A percentile compares a stretch with the other conserved stretches of the same genome.
phyloP scores from a whole-genome alignment of 2,113 vertebrate species.

The Syngnathoides biaculeatus region DNA sequence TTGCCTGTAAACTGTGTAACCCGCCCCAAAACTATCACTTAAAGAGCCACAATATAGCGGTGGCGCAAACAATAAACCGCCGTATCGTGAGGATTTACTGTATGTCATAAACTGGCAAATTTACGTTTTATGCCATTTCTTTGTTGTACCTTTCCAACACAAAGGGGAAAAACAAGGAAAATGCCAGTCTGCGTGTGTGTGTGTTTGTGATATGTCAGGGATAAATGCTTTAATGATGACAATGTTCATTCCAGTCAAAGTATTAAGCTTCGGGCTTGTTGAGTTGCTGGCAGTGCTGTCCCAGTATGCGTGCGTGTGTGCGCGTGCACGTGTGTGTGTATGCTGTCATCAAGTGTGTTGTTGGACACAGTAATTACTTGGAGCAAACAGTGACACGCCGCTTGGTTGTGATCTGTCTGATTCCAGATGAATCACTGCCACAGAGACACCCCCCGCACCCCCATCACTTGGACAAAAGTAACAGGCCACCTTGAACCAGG shows the following conservation, averaged over 20 bases:
- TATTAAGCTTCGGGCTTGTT: constrained; percentile 66
- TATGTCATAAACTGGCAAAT: no score
- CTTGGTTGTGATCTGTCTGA: constrained; percentile 45
- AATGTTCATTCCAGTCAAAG: constrained; percentile 73
- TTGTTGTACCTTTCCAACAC: background rate
- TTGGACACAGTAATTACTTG: constrained; percentile 50
- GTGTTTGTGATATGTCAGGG: constrained; percentile 55
- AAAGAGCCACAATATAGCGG: no score
- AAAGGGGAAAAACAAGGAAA: background rate
- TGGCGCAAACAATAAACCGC: no score
- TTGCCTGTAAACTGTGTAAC: no score
- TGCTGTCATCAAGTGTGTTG: constrained; percentile 37
- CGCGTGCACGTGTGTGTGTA: constrained; percentile 23
- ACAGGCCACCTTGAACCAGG: background rate
- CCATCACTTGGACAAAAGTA: constrained; percentile 1
- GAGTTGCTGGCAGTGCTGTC: constrained; percentile 37
- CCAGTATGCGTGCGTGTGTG: constrained; percentile 1
- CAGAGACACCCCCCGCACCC: background rate
- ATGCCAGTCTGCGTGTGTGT: background rate
- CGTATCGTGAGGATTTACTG: no score
- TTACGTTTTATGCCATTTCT: background rate
- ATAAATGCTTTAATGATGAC: constrained; percentile 75
- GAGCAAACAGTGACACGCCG: constrained; percentile 42
- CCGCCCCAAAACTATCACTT: no score
- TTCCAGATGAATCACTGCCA: constrained; percentile 41